Base-by-base conservation (phyloP, 2,113 vertebrate species). In the Hepsetus odoe region DNA sequence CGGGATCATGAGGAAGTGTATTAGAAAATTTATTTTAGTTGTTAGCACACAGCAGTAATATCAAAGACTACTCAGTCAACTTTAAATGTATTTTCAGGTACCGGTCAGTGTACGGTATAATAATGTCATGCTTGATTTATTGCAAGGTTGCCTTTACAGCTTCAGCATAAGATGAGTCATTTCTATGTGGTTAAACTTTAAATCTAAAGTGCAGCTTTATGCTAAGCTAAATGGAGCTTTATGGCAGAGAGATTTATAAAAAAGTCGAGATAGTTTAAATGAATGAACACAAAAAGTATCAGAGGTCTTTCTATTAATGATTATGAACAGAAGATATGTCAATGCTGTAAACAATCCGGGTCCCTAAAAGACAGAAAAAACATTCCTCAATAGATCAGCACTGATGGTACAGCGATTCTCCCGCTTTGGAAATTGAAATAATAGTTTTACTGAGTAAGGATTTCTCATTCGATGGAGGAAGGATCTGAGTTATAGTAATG, bases 61-160 rank as follows among this genome's bases (percentile, higher is more conserved):
- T 20, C 32, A 62, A 33, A 33, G 28, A n/a, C 7, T 20, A 32
- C 18, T 62, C 59, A n/a, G 59, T 62, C 59, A 18, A 32, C 28
- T 62, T 35, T 8, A 62, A n/a, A 62, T 33, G 28, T 20, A 18
- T 62, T 62, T 62, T 28, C 16, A 33, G 59, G 32, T 38, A 24
- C 16, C n/a, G 16, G 30, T 64, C 59, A 5, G 49, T 40, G 44
- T n/a, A n/a, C n/a, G n/a, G n/a, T n/a, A n/a, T n/a, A n/a, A n/a
- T n/a, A n/a, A n/a, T n/a, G n/a, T n/a, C n/a, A n/a, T n/a, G n/a
- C n/a, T n/a, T n/a, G n/a, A n/a, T n/a, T n/a, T n/a, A n/a, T n/a
- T n/a, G n/a, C n/a, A 77, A 77, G 79, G 80, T 82, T 55, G 33
- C 68, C 7, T 77, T 76, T 72, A 72, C 28, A 76, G 32, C 49